Evolutionary conservation across 2,113 vertebrate species (phyloP).

Genomic region (Pomatorhinus ruficollis): DNA sequence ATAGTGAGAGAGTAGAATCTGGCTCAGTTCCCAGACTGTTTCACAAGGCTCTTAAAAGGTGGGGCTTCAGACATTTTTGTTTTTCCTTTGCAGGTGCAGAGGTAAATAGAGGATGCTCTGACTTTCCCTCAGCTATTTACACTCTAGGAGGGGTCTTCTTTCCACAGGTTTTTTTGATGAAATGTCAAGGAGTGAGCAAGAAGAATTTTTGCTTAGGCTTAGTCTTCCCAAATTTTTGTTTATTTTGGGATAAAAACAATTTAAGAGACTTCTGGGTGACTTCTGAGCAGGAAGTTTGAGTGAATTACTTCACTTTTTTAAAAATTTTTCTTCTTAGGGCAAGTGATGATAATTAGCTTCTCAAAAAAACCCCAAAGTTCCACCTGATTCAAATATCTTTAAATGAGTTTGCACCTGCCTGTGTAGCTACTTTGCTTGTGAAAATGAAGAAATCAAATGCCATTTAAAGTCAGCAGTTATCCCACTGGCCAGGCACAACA

Average conservation of each 20-base stretch:
- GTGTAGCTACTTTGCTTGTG: background rate
- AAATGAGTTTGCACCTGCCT: background rate
- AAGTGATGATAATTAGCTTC: background rate
- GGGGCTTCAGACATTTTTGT: constrained; percentile 47
- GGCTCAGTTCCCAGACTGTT: constrained; percentile 61
- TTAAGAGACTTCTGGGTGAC: background rate
- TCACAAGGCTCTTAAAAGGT: constrained; percentile 66
- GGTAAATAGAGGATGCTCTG: constrained; percentile 68
- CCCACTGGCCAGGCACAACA: background rate
- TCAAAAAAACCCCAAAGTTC: background rate
- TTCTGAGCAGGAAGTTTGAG: background rate
- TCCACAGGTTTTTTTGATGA: background rate
- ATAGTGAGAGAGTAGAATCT: constrained; percentile 65
- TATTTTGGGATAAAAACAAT: background rate
- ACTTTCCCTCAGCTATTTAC: constrained; percentile 55
- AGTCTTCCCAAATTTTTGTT: background rate
- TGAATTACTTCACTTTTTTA: background rate
- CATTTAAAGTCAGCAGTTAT: background rate
- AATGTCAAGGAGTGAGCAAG: background rate
- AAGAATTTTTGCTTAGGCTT: background rate
- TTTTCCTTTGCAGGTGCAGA: constrained; percentile 56
- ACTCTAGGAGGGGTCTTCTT: constrained; percentile 63
- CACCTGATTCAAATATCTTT: background rate
- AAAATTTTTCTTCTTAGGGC: background rate
- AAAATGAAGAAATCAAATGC: background rate